A percentile compares a stretch with the other conserved stretches of the same genome.
Evolutionary conservation across 2,113 vertebrate species (phyloP).

Genomic region (Ceyx cyanopectus): DNA sequence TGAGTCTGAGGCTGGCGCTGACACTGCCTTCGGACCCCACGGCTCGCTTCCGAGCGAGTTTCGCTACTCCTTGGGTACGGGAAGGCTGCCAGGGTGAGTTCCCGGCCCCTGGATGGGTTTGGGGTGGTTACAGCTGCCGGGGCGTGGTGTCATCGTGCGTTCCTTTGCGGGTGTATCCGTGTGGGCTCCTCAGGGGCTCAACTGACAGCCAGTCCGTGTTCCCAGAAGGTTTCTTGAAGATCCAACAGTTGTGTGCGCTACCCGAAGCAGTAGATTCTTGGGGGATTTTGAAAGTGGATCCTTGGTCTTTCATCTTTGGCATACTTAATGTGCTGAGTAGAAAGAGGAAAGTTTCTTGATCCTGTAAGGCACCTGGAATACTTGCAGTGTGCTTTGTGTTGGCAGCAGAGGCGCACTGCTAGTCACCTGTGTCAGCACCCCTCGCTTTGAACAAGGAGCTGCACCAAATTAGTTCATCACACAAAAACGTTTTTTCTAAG

Average conservation of each 20-base stretch:
- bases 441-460: not conserved
- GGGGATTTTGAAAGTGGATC: accelerated
- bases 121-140: not conserved
- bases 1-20: not conserved
- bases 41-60: not conserved
- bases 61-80: not conserved
- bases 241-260: accelerated
- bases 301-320: not conserved
- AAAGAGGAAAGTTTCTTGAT: not conserved
- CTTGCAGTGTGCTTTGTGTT: accelerated
- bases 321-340: not conserved
- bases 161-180: accelerated
- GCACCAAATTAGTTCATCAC: accelerated
- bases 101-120: accelerated
- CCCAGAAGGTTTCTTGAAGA: accelerated
- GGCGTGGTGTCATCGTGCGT: accelerated
- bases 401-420: too few species aligned
- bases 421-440: accelerated
- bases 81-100: not conserved
- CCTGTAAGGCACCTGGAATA: not conserved
- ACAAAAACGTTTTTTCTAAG: accelerated
- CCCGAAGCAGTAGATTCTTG: accelerated
- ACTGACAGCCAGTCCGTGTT: accelerated
- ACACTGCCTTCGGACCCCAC: too few species aligned
- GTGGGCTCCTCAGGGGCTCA: not conserved